These are phyloP conservation scores for Petrocephalus microphthalmus DNA, from an alignment of 2,113 vertebrate species.

Conservation along the genomic window DNA sequence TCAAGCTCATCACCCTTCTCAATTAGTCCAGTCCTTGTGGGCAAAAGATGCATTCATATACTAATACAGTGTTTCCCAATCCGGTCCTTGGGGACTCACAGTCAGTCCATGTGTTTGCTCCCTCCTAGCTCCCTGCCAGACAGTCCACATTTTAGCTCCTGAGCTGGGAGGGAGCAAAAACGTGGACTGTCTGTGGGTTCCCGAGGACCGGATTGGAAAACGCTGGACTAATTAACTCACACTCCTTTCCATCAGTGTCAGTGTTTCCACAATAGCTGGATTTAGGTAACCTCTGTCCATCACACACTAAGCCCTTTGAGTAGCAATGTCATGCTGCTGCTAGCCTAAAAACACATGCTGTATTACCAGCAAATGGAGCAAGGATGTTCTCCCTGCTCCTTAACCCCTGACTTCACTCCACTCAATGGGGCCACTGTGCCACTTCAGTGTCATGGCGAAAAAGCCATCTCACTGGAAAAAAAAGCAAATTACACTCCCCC, in stretches of 20 bases:
- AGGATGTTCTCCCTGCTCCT: not conserved
- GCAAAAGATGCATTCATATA: not conserved
- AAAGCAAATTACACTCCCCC: not conserved
- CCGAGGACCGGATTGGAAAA: not conserved
- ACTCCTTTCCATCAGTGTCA: not conserved
- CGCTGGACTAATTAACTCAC: not conserved
- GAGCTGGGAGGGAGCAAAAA: not conserved
- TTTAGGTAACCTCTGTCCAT: not conserved
- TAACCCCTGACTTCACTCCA: not conserved
- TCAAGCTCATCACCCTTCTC: not conserved
- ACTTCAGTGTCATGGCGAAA: not conserved
- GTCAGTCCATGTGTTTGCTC: not conserved
- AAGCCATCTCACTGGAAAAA: not conserved
- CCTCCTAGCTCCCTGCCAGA: not conserved
- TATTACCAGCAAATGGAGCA: not conserved
- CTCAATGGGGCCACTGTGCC: not conserved
- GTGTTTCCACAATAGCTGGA: not conserved
- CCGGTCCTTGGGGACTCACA: not conserved
- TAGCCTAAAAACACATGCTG: not conserved
- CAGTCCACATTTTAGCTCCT: not conserved
- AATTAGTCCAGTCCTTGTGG: not conserved
- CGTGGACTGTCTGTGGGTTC: not conserved
- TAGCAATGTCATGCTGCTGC: not conserved
- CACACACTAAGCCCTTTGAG: not conserved
- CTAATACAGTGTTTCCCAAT: not conserved